Evolutionary conservation across 2,113 vertebrate genomes (phyloP), one percentile per base, ranked within the genome.

Genomic region (Quiscalus mexicanus): DNA sequence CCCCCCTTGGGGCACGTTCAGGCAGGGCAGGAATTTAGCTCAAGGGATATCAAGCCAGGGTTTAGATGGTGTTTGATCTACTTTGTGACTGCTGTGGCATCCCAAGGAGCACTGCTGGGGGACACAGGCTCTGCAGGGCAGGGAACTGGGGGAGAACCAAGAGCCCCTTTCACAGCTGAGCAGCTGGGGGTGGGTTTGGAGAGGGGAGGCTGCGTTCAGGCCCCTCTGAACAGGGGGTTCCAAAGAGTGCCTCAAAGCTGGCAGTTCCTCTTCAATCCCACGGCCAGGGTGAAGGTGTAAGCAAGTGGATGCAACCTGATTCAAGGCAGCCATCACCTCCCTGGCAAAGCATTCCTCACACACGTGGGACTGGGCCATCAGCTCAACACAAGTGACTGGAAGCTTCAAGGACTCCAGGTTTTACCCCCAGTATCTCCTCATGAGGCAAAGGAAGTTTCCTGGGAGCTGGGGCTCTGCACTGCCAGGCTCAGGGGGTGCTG

Each of bases 371-470:
- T 58, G 24, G 23, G 45, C 76, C 21, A 2, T 23, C 76, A 56
- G 39, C 35, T 59, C 70, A 74, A 21, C 62, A 6, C 47, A 33
- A 27, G 35, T 15, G 78, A 83, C 49, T 63, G 23, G 50, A 59
- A 31, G 37, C 22, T 23, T 11, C 42, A 62, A 19, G 39, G 22
- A 41, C 22, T 41, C 10, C 74, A 10, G 14, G 2, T 20, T 96
- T 90, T 52, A 98, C 98, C 97, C 98, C 98, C 41, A 98, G 96
- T 23, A 98, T 81, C 31, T 98, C 96, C 15, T 97, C 14, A 55
- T 84, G 91, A 27, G 97, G 77, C 69, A 97, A 60, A 13, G 91
- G 87, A 30, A 94, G 27, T 52, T 96, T 37, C 22, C 55, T 70
- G 65, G 39, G 31, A 76, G 52, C 56, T 33, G 41, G 59, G 30